A percentile compares a stretch with the other conserved stretches of the same genome.
These are phyloP conservation scores for Tetramorium bicarinatum DNA, from an alignment of 2,888 invertebrate species.

Conservation along the genomic window DNA sequence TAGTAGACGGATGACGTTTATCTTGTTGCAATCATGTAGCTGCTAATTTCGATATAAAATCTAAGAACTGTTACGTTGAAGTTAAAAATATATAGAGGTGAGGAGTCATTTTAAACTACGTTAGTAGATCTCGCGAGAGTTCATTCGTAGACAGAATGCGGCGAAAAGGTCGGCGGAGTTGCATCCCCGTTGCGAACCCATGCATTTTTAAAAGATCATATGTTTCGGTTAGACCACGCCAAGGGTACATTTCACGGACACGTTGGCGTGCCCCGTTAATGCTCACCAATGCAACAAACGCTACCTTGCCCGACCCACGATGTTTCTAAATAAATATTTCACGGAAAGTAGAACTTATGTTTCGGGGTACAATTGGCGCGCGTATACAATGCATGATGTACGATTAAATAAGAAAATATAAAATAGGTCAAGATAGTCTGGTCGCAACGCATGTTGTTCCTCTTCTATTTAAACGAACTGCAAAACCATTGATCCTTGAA, in stretches of 20 bases:
- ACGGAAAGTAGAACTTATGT: slow-evolving; percentile 43
- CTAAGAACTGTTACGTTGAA: neutral
- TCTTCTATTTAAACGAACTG: neutral
- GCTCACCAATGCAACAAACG: slow-evolving; percentile 46
- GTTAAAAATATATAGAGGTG: slow-evolving; percentile 12
- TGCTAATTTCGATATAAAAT: slow-evolving; percentile 26
- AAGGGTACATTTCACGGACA: slow-evolving; percentile 52
- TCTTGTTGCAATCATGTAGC: neutral
- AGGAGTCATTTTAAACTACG: slow-evolving; percentile 30
- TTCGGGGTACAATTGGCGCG: slow-evolving; percentile 11
- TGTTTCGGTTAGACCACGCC: slow-evolving; percentile 50
- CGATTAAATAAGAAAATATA: slow-evolving; percentile 16
- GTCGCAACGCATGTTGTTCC: neutral
- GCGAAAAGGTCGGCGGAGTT: slow-evolving; percentile 43
- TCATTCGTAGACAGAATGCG: slow-evolving; percentile 46
- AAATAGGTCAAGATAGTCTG: neutral
- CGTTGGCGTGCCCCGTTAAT: slow-evolving; percentile 52
- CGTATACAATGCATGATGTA: slow-evolving; percentile 16
- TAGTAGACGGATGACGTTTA: neutral
- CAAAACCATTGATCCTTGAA: neutral
- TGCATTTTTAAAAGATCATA: slow-evolving; percentile 55
- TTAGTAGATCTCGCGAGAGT: slow-evolving; percentile 36
- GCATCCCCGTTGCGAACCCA: slow-evolving; percentile 45
- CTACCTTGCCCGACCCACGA: slow-evolving; percentile 35
- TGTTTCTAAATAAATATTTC: slow-evolving; percentile 48